Evolutionary conservation across 1,140 invertebrate genomes (phyloP).

Genomic region (Adoxophyes honmai): DNA sequence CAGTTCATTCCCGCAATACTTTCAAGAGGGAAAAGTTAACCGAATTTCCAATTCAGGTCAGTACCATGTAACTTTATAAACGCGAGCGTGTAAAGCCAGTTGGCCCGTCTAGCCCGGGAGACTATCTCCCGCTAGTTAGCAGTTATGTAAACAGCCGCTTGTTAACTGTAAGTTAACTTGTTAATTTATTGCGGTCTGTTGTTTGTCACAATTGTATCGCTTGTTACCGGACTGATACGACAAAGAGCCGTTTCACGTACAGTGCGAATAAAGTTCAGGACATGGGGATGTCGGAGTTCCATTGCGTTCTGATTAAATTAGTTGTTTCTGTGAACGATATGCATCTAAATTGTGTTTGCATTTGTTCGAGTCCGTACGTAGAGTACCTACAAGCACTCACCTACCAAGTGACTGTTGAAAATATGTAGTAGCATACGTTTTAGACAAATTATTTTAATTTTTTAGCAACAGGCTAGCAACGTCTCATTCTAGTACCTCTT

Average conservation of each 20-base stretch:
- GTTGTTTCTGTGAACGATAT: neutral
- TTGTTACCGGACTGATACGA: conserved; percentile 5
- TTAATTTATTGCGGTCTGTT: conserved; percentile 14
- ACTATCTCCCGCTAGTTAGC: conserved; percentile 7
- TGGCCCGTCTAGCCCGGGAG: neutral
- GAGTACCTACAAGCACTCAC: too few relatives aligned
- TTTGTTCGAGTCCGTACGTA: too few relatives aligned
- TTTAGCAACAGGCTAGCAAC: too few relatives aligned
- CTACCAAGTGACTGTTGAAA: too few relatives aligned
- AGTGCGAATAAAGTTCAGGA: neutral
- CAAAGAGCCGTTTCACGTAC: neutral
- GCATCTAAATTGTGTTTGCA: neutral
- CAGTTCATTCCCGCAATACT: neutral
- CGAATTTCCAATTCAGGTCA: conserved; percentile 11
- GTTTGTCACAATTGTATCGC: conserved; percentile 10
- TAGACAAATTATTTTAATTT: too few relatives aligned
- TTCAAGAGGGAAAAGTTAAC: neutral
- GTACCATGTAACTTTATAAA: conserved; percentile 5
- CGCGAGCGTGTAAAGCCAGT: neutral
- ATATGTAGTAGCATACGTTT: too few relatives aligned
- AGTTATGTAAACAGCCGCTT: conserved; percentile 1
- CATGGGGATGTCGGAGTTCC: neutral
- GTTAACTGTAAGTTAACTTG: conserved; percentile 14
- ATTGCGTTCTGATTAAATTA: neutral
- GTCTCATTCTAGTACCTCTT: too few relatives aligned